These are phyloP conservation scores for Venusia cambrica DNA, from an alignment of 2,888 invertebrate species.

Conservation along the genomic window DNA sequence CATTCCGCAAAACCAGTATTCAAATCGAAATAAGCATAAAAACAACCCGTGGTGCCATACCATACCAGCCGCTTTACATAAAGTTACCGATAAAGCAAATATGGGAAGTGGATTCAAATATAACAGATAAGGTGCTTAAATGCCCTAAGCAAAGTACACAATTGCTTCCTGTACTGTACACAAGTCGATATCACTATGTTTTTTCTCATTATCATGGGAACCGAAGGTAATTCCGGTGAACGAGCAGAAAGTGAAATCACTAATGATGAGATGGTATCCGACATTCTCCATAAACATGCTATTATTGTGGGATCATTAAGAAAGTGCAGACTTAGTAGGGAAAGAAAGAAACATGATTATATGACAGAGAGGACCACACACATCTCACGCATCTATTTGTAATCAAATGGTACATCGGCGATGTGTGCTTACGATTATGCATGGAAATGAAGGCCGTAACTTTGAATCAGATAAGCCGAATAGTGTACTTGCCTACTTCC, in stretches of 20 bases:
- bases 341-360: slow-evolving; percentile 8
- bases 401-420: slow-evolving; percentile 8
- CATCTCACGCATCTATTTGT: slow-evolving; percentile 5
- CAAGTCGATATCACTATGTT: slow-evolving; percentile 23
- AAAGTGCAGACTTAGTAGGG: slow-evolving; percentile 4
- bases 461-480: slow-evolving; percentile 7
- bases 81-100: slow-evolving; percentile 14
- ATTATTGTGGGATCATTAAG: slow-evolving; percentile 27
- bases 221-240: slow-evolving; percentile 39
- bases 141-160: slow-evolving; percentile 11
- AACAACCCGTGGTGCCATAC: not conserved
- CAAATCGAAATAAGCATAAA: slow-evolving; percentile 5
- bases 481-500: not conserved
- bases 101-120: slow-evolving; percentile 11
- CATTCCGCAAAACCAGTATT: slow-evolving; percentile 4
- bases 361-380: slow-evolving; percentile 16
- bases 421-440: slow-evolving; percentile 1
- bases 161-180: slow-evolving; percentile 21
- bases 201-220: slow-evolving; percentile 42
- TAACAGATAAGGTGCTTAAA: slow-evolving; percentile 9
- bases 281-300: slow-evolving; percentile 27
- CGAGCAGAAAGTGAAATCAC: slow-evolving; percentile 48
- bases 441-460: slow-evolving; percentile 12
- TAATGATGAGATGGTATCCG: slow-evolving; percentile 35
- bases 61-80: slow-evolving; percentile 9